Base-by-base conservation (phyloP, 2,888 invertebrate species). In the Eurois occulta region DNA sequence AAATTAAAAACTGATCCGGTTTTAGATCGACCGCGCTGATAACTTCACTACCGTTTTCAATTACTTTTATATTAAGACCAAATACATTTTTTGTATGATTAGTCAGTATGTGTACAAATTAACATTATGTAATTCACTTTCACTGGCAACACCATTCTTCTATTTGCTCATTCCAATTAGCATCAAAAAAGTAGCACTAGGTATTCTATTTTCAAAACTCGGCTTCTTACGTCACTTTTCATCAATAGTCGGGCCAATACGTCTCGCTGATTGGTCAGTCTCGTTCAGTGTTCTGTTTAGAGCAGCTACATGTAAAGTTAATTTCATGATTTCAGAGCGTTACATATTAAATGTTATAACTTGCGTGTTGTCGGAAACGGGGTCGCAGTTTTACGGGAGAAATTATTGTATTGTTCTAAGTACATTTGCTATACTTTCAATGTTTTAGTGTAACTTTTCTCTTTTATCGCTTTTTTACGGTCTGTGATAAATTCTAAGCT, bases 91-190 rank as follows among this genome's bases (percentile, higher is more conserved):
- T 88, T 85, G 76, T 87, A 83, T 92, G 91, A 93, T 93, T 91
- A 91, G 88, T 88, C 87, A 72, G 81, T 78, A 68, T 73, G 77
- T 85, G 88, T 86, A 87, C 81, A 91, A 91, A 92, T 91, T 91
- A 89, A 85, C 76, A 86, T 95, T 94, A 92, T 87, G 88, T 88
- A 95, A 95, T 84, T 38, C 76, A 94, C 96, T 96, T 96, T 95
- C 96, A 92, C 95, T 88, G 73, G 83, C 81, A 83, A 78, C 91
- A 87, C 88, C 85, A 90, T 92, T 92, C 91, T 85, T 89, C 81
- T 90, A 90, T 92, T 92, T 92, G 93, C 91, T 91, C 91, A 92
- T 93, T 94, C 92, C 94, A 95, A 95, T 95, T 95, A 95, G 93
- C 95, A 95, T 92, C 89, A 88, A 89, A 92, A 93, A 91, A 90